phyloP scores from a whole-genome alignment of 1,140 invertebrate genomes.

The Calliphora vicina region DNA sequence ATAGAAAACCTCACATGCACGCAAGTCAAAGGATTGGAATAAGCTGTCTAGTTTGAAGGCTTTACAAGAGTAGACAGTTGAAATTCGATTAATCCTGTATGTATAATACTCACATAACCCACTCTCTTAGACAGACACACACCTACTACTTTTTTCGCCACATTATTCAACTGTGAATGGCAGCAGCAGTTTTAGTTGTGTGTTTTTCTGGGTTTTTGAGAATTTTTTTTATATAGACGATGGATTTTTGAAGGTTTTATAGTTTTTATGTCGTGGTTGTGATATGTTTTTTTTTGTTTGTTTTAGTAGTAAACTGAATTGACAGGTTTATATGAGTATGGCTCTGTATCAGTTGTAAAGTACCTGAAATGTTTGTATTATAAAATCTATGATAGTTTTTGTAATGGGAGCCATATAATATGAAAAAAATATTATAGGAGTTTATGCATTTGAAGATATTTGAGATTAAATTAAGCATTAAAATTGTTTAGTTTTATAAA shows the following conservation, averaged over 20 bases:
- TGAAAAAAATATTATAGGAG: too few relatives aligned
- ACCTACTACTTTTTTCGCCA: neutral
- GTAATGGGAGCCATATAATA: too few relatives aligned
- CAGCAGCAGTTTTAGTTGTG: neutral
- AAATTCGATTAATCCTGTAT: conserved; percentile 1
- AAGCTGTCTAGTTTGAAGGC: conserved; percentile 12
- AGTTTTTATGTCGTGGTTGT: neutral
- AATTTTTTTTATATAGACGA: neutral
- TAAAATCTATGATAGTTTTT: too few relatives aligned
- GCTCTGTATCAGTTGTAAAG: too few relatives aligned
- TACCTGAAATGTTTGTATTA: too few relatives aligned
- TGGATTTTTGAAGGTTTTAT: neutral
- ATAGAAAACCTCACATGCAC: neutral
- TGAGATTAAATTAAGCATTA: too few relatives aligned
- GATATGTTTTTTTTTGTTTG: neutral
- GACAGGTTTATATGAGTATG: neutral
- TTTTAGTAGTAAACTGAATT: neutral
- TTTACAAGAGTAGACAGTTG: conserved; percentile 1
- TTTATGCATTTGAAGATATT: too few relatives aligned
- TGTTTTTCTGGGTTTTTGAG: neutral
- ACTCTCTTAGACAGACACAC: neutral
- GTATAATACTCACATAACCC: neutral
- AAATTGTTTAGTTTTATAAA: too few relatives aligned
- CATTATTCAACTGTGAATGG: neutral
- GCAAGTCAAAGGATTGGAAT: neutral